Percentiles rank a stretch among this genome's conserved stretches.
Conservation (phyloP, 1,140 invertebrate genomes). For the Meloidogyne hapla region DNA sequence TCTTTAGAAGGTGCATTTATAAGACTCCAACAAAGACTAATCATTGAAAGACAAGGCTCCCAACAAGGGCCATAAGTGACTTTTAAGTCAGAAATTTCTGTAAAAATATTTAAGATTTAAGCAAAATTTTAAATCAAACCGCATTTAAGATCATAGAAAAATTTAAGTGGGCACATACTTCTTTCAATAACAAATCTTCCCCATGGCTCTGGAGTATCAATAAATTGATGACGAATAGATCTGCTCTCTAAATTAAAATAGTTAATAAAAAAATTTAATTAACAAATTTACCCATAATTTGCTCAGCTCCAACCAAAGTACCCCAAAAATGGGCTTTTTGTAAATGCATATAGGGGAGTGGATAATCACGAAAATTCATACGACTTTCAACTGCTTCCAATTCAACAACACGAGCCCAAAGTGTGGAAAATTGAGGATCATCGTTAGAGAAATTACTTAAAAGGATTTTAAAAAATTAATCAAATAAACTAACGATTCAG, state of each 20-base stretch:
- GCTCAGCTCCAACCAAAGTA: conserved; percentile 82
- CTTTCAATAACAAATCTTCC: conserved; percentile 67
- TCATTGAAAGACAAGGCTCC: conserved; percentile 94
- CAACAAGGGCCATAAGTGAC: conserved; percentile 96
- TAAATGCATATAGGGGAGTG: conserved; percentile 71
- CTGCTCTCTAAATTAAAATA: conserved; percentile 38
- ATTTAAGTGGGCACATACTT: conserved; percentile 90
- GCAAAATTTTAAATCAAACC: conserved; percentile 62
- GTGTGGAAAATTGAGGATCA: conserved; percentile 80
- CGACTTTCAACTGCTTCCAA: conserved; percentile 80
- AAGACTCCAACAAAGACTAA: conserved; percentile 77
- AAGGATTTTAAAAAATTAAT: conserved; percentile 31
- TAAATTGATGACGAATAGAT: conserved; percentile 50
- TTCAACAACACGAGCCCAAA: conserved; percentile 85
- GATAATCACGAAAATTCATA: conserved; percentile 89
- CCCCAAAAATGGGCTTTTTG: conserved; percentile 80
- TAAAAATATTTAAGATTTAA: conserved; percentile 7
- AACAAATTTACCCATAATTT: conserved; percentile 69
- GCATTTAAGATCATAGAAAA: conserved; percentile 95
- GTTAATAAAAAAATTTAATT: conserved; percentile 4
- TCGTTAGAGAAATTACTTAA: conserved; percentile 84
- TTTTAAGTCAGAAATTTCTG: conserved; percentile 79
- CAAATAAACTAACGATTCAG: conserved; percentile 69
- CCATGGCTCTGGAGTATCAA: conserved; percentile 68
- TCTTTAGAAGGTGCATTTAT: conserved; percentile 85